A percentile compares a stretch with the other conserved stretches of the same genome.
Evolutionary conservation across 2,888 invertebrate species (phyloP).

Genomic region (Plebejus argus): DNA sequence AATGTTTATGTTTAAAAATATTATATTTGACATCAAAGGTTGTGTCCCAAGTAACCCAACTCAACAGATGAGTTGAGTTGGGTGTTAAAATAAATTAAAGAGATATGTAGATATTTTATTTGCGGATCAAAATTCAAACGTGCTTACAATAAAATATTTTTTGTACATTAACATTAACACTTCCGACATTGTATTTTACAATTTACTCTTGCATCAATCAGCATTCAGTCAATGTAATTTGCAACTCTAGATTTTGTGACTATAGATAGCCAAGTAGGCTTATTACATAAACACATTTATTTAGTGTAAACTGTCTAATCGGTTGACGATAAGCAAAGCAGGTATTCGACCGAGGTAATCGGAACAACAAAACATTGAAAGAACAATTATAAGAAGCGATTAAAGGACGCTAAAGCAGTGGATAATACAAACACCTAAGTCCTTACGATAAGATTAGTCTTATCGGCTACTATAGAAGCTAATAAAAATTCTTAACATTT

Average conservation of each 20-base stretch:
- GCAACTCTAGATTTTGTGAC: neutral
- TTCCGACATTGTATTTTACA: neutral
- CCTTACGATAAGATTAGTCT: constrained; percentile 2
- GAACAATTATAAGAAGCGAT: neutral
- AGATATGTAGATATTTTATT: neutral
- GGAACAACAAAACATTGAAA: neutral
- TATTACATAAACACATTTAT: neutral
- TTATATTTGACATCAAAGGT: too few species aligned
- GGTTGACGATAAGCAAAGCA: constrained; percentile 7
- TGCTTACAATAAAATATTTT: neutral
- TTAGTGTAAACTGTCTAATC: neutral
- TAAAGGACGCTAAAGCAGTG: neutral
- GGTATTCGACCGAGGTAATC: neutral
- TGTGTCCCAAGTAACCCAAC: too few species aligned
- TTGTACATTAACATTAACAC: neutral
- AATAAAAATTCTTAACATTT: too few species aligned
- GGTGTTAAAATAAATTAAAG: neutral
- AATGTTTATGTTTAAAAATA: too few species aligned
- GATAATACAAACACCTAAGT: neutral
- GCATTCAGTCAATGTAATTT: neutral
- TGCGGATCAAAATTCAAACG: neutral
- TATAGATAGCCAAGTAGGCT: neutral
- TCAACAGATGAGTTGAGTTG: too few species aligned
- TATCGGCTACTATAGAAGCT: neutral
- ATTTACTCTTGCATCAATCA: neutral